A percentile compares a stretch with the other conserved stretches of the same genome.
Evolutionary conservation across 2,888 invertebrate genomes (phyloP).

Genomic region (Trachelus tabidus): DNA sequence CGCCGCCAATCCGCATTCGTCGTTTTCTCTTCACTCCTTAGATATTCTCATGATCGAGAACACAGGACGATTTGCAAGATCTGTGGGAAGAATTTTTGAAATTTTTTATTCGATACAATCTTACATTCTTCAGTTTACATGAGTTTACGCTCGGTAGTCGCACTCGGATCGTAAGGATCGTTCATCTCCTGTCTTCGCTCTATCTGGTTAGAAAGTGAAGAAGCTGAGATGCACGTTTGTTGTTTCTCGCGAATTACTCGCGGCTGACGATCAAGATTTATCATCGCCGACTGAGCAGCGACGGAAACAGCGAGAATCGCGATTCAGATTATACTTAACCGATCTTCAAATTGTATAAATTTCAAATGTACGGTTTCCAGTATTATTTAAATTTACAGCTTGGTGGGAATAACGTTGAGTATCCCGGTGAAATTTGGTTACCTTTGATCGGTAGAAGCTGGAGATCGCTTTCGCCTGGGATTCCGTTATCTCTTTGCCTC

Average conservation of each 20-base stretch:
- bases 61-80: background rate
- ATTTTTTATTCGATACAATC: background rate
- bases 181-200: background rate
- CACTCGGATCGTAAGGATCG: background rate
- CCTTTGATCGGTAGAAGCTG: background rate
- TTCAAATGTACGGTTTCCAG: background rate
- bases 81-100: background rate
- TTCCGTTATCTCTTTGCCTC: background rate
- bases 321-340: background rate
- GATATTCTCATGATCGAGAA: no score
- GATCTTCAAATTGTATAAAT: background rate
- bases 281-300: background rate
- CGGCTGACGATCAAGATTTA: background rate
- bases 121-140: no score
- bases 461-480: background rate
- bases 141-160: no score
- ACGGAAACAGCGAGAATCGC: background rate
- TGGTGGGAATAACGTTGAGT: background rate
- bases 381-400: background rate
- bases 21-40: constrained; percentile 13
- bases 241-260: background rate
- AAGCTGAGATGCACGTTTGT: background rate
- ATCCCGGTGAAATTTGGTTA: background rate
- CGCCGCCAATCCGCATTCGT: constrained; percentile 20
- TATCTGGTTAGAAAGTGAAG: background rate